These are phyloP conservation scores for Megaustenia siamemsis DNA, from an alignment of 2,888 invertebrate species.

Conservation along the genomic window DNA sequence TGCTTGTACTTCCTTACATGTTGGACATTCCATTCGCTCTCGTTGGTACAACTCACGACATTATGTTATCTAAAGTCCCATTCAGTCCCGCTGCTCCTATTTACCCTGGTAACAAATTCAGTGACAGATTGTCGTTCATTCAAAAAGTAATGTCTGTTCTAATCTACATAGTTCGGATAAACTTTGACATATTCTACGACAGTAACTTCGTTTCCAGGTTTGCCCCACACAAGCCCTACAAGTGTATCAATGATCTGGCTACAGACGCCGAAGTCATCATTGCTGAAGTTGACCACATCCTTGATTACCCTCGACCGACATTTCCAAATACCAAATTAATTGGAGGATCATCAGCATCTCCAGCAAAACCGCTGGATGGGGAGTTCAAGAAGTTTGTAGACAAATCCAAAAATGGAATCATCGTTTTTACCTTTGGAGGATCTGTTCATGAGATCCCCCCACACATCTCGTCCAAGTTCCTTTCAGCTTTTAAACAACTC, in stretches of 20 bases:
- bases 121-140: slow-evolving; percentile 51
- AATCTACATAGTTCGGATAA: slow-evolving; percentile 4
- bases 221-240: slow-evolving; percentile 58
- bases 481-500: slow-evolving; percentile 53
- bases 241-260: slow-evolving; percentile 53
- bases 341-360: slow-evolving; percentile 61
- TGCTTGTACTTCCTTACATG: slow-evolving; percentile 54
- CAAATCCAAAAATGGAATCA: slow-evolving; percentile 55
- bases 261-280: slow-evolving; percentile 55
- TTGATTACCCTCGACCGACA: slow-evolving; percentile 60
- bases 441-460: slow-evolving; percentile 52
- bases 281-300: slow-evolving; percentile 59
- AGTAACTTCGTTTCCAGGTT: slow-evolving; percentile 52
- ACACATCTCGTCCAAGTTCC: slow-evolving; percentile 47
- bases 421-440: slow-evolving; percentile 64
- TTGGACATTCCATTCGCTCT: slow-evolving; percentile 54
- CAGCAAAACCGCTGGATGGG: slow-evolving; percentile 57
- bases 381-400: slow-evolving; percentile 57
- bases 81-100: slow-evolving; percentile 52
- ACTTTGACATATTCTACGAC: slow-evolving; percentile 52
- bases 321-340: slow-evolving; percentile 62
- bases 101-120: slow-evolving; percentile 5
- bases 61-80: slow-evolving; percentile 45
- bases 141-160: slow-evolving; percentile 46
- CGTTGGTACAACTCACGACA: slow-evolving; percentile 51